These are phyloP conservation scores for Trichomalopsis sarcophagae DNA, from an alignment of 1,140 invertebrate species.

Conservation along the genomic window DNA sequence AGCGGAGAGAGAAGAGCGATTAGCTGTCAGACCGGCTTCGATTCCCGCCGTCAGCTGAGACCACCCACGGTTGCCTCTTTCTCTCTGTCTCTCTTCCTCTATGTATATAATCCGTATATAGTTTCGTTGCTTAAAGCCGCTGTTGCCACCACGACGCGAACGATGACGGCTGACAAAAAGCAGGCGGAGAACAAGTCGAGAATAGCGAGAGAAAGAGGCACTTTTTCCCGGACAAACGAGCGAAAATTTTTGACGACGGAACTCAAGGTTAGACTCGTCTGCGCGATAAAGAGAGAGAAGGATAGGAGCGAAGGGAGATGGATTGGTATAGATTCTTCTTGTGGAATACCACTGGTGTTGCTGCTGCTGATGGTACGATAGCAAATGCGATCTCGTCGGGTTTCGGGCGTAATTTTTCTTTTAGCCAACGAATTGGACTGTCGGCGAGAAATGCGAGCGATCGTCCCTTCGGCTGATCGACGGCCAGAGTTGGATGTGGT, in stretches of 20 bases:
- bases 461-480: too few relatives aligned
- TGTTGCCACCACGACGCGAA: not conserved
- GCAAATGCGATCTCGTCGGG: not conserved
- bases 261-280: not conserved
- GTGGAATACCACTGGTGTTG: not conserved
- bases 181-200: not conserved
- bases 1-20: not conserved
- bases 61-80: not conserved
- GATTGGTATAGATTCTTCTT: slow-evolving; percentile 1
- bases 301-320: not conserved
- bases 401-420: slow-evolving; percentile 9
- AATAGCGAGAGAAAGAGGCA: not conserved
- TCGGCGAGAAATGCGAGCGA: too few relatives aligned
- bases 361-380: not conserved
- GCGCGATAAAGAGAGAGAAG: not conserved
- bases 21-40: slow-evolving; percentile 6
- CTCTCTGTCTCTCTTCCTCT: not conserved
- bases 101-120: not conserved
- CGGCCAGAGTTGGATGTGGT: too few relatives aligned
- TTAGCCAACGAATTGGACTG: not conserved
- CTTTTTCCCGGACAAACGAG: not conserved
- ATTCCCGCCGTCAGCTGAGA: not conserved
- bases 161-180: not conserved
- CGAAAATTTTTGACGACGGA: not conserved
- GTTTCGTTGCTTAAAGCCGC: too few relatives aligned